phyloP scores from a whole-genome alignment of 2,113 vertebrate species.

The Gobio gobio region DNA sequence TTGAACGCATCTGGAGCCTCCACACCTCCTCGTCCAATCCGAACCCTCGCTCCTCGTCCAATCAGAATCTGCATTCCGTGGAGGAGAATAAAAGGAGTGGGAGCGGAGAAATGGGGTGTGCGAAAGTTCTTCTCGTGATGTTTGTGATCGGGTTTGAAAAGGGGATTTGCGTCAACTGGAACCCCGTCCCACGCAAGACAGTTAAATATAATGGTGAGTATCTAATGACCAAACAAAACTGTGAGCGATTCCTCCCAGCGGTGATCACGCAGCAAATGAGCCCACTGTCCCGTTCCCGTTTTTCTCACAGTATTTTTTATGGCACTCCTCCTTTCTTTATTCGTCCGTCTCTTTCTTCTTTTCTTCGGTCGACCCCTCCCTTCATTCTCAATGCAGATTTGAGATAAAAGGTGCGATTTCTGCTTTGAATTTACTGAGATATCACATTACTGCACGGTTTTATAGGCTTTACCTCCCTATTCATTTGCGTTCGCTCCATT shows the following conservation, averaged over 20 bases:
- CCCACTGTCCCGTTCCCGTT: conserved; percentile 40
- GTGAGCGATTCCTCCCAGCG: conserved; percentile 40
- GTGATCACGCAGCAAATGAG: background rate
- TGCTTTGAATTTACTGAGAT: conserved; percentile 41
- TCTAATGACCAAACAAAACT: conserved; percentile 60
- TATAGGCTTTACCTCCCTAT: conserved; percentile 22
- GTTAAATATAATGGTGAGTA: conserved; percentile 77
- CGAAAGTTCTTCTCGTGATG: conserved; percentile 72
- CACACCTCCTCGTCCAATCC: conserved; percentile 8
- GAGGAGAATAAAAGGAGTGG: conserved; percentile 45
- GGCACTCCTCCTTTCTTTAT: conserved; percentile 34
- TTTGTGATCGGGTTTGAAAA: conserved; percentile 72
- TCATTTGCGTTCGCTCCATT: conserved; percentile 36
- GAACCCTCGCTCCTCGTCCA: conserved; percentile 42
- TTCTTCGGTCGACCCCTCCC: conserved; percentile 23
- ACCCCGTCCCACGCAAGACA: conserved; percentile 79
- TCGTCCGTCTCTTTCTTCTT: conserved; percentile 4
- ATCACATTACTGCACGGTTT: conserved; percentile 49
- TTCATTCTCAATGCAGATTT: conserved; percentile 29
- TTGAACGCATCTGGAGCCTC: conserved; percentile 5
- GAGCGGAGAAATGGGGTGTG: conserved; percentile 68
- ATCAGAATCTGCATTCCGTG: conserved; percentile 31
- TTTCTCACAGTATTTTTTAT: conserved; percentile 35
- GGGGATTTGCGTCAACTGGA: conserved; percentile 77
- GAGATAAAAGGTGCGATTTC: conserved; percentile 35